A percentile compares a stretch with the other conserved stretches of the same genome.
Evolutionary conservation across 2,888 invertebrate species (phyloP).

Genomic region (Gastrophysa polygoni): DNA sequence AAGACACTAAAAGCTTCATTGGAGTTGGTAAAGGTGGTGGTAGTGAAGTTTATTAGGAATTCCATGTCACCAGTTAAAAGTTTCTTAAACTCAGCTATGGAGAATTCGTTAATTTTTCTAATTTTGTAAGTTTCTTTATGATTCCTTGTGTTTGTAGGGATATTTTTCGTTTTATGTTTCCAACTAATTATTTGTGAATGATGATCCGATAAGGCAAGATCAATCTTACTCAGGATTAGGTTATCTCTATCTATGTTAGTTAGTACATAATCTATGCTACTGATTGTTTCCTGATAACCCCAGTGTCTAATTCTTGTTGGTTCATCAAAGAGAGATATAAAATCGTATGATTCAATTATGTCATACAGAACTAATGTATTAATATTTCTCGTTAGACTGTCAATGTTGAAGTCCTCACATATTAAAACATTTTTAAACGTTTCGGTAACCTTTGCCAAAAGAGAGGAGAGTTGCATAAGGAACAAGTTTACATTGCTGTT

Average conservation of each 20-base stretch:
- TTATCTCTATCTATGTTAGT: slow-evolving; percentile 4
- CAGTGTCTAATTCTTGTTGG: slow-evolving; percentile 6
- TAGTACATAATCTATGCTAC: slow-evolving; percentile 10
- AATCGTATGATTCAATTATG: slow-evolving; percentile 8
- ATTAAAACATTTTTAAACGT: slow-evolving; percentile 3
- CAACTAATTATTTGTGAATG: slow-evolving; percentile 4
- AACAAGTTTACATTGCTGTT: slow-evolving; percentile 10
- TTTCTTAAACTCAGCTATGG: slow-evolving; percentile 6
- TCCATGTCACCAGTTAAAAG: background rate
- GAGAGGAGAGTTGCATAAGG: slow-evolving; percentile 1
- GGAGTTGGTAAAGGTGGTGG: slow-evolving; percentile 1
- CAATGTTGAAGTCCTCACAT: background rate
- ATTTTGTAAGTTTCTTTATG: background rate
- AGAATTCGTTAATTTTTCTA: slow-evolving; percentile 9
- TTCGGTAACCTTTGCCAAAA: slow-evolving; percentile 7
- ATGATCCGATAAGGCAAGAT: slow-evolving; percentile 9
- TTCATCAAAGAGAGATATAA: slow-evolving; percentile 8
- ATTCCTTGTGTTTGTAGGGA: slow-evolving; percentile 6
- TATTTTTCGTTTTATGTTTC: background rate
- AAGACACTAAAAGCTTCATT: background rate
- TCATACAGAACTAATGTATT: slow-evolving; percentile 8
- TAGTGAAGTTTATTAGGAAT: background rate
- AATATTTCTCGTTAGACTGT: slow-evolving; percentile 6
- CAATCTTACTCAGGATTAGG: background rate
- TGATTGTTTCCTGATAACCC: slow-evolving; percentile 4